These are phyloP conservation scores for Acanthosoma haemorrhoidale DNA, from an alignment of 2,888 invertebrate species.

Conservation along the genomic window DNA sequence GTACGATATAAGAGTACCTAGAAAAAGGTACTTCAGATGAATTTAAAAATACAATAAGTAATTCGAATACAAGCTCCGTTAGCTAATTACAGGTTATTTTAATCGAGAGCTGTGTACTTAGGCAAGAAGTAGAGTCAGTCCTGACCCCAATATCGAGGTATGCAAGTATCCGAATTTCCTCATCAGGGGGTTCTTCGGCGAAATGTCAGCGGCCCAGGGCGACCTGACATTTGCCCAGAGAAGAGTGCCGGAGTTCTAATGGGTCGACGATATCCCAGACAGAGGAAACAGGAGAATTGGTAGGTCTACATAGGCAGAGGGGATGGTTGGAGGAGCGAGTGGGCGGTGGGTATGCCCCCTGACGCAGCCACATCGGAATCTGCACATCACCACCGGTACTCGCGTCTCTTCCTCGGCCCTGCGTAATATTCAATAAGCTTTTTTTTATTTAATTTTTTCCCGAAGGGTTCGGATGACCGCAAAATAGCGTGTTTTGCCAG, in stretches of 20 bases:
- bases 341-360: not conserved
- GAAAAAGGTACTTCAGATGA: too few relatives aligned
- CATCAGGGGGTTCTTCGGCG: not conserved
- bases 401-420: not conserved
- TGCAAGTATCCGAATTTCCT: too few relatives aligned
- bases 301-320: not conserved
- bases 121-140: too few relatives aligned
- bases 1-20: too few relatives aligned
- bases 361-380: conserved; percentile 6
- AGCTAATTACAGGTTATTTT: too few relatives aligned
- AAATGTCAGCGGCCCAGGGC: not conserved
- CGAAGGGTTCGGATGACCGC: not conserved
- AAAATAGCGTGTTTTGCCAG: conserved; percentile 3
- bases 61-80: too few relatives aligned
- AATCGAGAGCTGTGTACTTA: too few relatives aligned
- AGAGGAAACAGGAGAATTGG: not conserved
- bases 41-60: too few relatives aligned
- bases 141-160: too few relatives aligned
- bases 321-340: not conserved
- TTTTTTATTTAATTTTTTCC: too few relatives aligned
- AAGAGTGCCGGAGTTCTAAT: not conserved
- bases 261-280: too few relatives aligned
- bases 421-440: not conserved
- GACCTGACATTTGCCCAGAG: not conserved
- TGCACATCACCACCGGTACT: not conserved